Evolutionary conservation across 1,140 invertebrate genomes (phyloP).

Genomic region (Melanaphis sacchari): DNA sequence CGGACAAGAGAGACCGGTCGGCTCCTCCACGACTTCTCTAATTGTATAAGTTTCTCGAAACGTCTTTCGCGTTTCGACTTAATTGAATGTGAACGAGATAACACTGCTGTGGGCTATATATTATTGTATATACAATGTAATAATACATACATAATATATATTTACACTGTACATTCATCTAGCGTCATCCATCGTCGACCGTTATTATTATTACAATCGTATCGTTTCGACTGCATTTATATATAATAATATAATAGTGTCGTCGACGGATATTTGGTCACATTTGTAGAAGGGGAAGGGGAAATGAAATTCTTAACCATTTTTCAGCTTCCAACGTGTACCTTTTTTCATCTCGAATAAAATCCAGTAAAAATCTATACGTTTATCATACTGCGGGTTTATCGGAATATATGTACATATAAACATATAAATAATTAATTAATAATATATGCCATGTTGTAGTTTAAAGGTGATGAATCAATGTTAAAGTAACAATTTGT

Average conservation of each 20-base stretch:
- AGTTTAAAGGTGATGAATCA: not conserved
- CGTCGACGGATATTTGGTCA: not conserved
- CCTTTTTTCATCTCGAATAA: not conserved
- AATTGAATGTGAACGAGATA: conserved; percentile 47
- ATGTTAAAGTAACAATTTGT: not conserved
- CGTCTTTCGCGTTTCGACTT: conserved; percentile 25
- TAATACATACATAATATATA: not conserved
- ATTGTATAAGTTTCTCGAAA: conserved; percentile 22
- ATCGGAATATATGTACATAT: not conserved
- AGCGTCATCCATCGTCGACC: not conserved
- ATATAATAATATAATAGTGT: not conserved
- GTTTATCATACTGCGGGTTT: not conserved
- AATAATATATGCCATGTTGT: not conserved
- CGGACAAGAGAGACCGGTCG: not conserved
- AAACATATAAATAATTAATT: not conserved
- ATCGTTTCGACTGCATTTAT: not conserved
- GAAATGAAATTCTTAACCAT: not conserved
- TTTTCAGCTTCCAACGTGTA: not conserved
- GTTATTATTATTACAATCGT: not conserved
- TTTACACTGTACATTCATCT: not conserved
- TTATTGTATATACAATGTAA: not conserved
- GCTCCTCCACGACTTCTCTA: conserved; percentile 17
- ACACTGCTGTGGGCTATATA: not conserved
- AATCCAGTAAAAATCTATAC: not conserved
- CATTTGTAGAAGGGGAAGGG: not conserved